Conservation (phyloP, 2,113 vertebrate genomes). For the Cisticola juncidis region DNA sequence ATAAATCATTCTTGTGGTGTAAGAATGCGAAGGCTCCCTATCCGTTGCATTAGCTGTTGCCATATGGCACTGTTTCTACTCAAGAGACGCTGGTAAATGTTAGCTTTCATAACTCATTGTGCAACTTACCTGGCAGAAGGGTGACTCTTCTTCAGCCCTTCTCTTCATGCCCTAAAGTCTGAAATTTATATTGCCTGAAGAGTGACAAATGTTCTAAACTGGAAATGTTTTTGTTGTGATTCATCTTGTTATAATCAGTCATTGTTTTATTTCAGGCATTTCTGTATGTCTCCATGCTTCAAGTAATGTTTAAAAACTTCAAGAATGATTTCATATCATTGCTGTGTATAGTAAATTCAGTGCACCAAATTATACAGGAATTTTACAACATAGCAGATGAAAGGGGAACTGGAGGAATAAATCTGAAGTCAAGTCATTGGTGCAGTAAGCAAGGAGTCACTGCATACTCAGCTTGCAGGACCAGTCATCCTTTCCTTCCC, state of each 20-base stretch:
- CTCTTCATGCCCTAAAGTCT: not conserved
- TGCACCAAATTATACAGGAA: not conserved
- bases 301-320: slow-evolving; percentile 31
- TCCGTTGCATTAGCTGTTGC: slow-evolving; percentile 43
- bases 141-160: slow-evolving; percentile 14
- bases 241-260: slow-evolving; percentile 28
- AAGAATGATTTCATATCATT: slow-evolving; percentile 2
- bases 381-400: not conserved
- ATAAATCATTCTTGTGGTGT: slow-evolving; percentile 42
- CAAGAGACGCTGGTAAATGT: slow-evolving; percentile 35
- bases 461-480: not conserved
- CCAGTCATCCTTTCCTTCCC: not conserved
- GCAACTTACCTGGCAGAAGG: slow-evolving; percentile 44
- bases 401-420: not conserved
- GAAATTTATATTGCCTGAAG: slow-evolving; percentile 1
- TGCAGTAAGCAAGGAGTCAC: not conserved
- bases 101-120: slow-evolving; percentile 38
- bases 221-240: slow-evolving; percentile 14
- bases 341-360: not conserved
- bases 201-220: not conserved
- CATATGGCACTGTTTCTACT: slow-evolving; percentile 51
- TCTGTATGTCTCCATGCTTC: slow-evolving; percentile 16
- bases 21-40: slow-evolving; percentile 17
- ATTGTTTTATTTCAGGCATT: slow-evolving; percentile 29
- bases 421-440: not conserved